phyloP scores from a whole-genome alignment of 2,113 vertebrate genomes.

The Pseudonaja textilis region DNA sequence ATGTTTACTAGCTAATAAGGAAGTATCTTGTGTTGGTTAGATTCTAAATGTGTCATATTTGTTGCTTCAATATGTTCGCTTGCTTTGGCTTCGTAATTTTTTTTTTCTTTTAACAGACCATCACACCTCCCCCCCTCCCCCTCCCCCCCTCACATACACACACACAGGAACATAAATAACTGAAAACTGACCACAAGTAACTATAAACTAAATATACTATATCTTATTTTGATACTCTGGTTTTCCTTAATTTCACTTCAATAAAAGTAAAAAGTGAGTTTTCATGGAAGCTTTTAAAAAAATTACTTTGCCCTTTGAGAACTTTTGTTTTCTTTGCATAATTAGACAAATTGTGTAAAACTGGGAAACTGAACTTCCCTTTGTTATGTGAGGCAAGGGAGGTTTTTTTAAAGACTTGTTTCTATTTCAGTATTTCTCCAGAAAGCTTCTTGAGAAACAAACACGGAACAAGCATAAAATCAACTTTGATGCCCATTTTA shows the following conservation, averaged over 20 bases:
- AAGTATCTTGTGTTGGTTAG: neutral
- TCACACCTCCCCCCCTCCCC: rapidly evolving
- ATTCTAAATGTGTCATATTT: neutral
- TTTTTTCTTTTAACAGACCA: neutral
- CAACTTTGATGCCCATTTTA: neutral
- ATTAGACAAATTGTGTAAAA: rapidly evolving
- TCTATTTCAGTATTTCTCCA: neutral
- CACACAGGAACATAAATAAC: no score
- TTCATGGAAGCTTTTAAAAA: neutral
- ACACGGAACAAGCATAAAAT: neutral
- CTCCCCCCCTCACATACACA: no score
- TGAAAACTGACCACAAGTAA: neutral
- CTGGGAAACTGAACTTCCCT: neutral
- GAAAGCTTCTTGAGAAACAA: neutral
- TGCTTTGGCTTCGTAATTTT: neutral
- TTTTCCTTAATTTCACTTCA: neutral
- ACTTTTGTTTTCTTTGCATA: neutral
- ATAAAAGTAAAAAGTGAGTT: neutral
- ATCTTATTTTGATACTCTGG: neutral
- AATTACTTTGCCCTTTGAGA: neutral
- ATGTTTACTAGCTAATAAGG: neutral
- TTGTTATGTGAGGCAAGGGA: neutral
- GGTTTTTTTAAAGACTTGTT: neutral
- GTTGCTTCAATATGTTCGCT: neutral
- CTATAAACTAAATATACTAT: no score